These are phyloP conservation scores for Platycheirus albimanus DNA, from an alignment of 2,888 invertebrate genomes.

Conservation along the genomic window DNA sequence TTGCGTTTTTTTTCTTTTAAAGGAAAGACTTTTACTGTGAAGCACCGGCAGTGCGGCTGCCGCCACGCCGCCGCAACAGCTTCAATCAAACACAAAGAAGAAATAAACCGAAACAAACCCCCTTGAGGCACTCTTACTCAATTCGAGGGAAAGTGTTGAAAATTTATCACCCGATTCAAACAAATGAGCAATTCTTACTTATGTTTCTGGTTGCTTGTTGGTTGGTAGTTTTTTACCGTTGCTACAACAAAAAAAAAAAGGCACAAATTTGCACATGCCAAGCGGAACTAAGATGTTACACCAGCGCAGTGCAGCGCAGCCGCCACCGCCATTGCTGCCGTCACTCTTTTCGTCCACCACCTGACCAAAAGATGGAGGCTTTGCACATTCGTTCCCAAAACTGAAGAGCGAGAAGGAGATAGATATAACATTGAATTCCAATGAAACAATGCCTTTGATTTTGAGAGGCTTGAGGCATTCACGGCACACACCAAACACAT, in stretches of 20 bases:
- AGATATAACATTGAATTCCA: conserved; percentile 39
- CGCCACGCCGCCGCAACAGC: background rate
- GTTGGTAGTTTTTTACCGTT: conserved; percentile 7
- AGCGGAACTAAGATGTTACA: conserved; percentile 65
- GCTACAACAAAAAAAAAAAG: conserved; percentile 3
- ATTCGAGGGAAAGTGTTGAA: conserved; percentile 70
- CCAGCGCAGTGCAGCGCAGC: background rate
- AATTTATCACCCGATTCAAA: conserved; percentile 70
- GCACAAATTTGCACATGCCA: conserved; percentile 43
- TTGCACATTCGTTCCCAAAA: background rate
- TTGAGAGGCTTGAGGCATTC: conserved; percentile 59
- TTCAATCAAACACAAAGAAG: conserved; percentile 26
- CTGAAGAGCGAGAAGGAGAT: conserved; percentile 19
- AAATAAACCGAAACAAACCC: conserved; percentile 28
- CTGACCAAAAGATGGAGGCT: conserved; percentile 57
- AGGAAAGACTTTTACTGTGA: conserved; percentile 26
- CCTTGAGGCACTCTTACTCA: conserved; percentile 62
- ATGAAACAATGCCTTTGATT: conserved; percentile 65
- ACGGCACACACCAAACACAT: conserved; percentile 51
- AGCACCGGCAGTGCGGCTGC: background rate
- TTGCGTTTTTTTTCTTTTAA: too few species aligned
- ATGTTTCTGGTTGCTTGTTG: conserved; percentile 34
- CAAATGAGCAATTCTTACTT: conserved; percentile 67
- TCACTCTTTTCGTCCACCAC: conserved; percentile 36
- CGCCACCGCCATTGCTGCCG: background rate